Evolutionary conservation across 2,797 vertebrate species (phyloP).

Genomic region (Serranus cabrilla): DNA sequence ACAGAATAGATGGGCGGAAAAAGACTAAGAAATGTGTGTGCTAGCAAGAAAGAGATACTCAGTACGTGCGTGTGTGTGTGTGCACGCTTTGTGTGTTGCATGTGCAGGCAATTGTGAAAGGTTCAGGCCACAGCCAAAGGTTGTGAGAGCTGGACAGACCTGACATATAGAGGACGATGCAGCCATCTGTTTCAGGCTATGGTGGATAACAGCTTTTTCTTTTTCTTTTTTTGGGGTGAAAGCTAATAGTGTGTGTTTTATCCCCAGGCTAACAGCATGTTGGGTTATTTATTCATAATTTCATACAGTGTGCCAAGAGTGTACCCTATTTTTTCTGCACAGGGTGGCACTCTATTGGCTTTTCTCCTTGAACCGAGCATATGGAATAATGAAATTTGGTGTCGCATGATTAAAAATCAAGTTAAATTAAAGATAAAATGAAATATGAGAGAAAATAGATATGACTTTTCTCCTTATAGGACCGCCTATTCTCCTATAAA

Average conservation of each 20-base stretch:
- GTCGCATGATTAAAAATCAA: conserved; percentile 39
- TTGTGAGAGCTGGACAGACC: conserved; percentile 54
- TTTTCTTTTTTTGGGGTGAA: conserved; percentile 15
- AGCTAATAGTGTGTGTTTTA: conserved; percentile 73
- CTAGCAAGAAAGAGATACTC: background rate
- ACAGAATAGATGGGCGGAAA: conserved; percentile 39
- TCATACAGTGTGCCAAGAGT: conserved; percentile 69
- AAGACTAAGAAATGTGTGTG: conserved; percentile 15
- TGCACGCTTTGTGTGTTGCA: conserved; percentile 24
- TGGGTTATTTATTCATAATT: conserved; percentile 82
- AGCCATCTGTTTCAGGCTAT: conserved; percentile 70
- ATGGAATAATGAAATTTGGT: conserved; percentile 60
- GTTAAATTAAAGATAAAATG: conserved; percentile 16
- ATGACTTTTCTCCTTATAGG: conserved; percentile 12
- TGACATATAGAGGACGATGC: conserved; percentile 67
- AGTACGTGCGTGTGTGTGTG: background rate
- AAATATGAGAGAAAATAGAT: conserved; percentile 20
- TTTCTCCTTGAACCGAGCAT: conserved; percentile 69
- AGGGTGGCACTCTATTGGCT: conserved; percentile 50
- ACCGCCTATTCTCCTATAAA: conserved; percentile 18
- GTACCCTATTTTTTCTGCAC: conserved; percentile 63
- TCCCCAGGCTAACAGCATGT: conserved; percentile 80
- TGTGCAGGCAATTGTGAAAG: conserved; percentile 37
- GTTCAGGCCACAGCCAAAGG: conserved; percentile 54
- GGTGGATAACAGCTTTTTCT: conserved; percentile 32